Conservation (phyloP, 2,888 invertebrate species). For the Habrosyne pyritoides region DNA sequence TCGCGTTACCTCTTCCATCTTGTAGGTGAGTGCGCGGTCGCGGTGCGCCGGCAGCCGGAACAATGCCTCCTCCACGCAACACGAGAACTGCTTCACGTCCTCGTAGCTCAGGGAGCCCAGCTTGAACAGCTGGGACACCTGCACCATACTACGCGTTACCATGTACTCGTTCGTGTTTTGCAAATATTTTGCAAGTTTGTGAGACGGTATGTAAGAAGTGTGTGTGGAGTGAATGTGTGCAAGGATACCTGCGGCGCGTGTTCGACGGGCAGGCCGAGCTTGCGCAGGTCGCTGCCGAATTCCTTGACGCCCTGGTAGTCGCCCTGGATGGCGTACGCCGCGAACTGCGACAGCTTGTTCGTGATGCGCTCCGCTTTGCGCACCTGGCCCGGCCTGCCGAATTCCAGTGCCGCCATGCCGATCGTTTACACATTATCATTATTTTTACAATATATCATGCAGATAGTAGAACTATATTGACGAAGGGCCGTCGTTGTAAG, state of each 20-base stretch:
- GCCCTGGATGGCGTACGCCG: conserved; percentile 96
- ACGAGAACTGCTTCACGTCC: conserved; percentile 95
- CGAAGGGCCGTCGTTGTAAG: too few species aligned
- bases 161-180: too few species aligned
- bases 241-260: conserved; percentile 94
- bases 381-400: conserved; percentile 93
- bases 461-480: background rate
- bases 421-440: too few species aligned
- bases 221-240: too few species aligned
- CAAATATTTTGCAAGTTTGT: too few species aligned
- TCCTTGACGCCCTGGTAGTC: conserved; percentile 97
- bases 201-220: too few species aligned
- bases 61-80: conserved; percentile 95
- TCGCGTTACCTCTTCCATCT: conserved; percentile 94
- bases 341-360: conserved; percentile 95
- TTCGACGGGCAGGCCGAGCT: conserved; percentile 97
- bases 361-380: conserved; percentile 96
- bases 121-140: conserved; percentile 97
- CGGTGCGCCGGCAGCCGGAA: conserved; percentile 93
- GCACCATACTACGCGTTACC: too few species aligned
- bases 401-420: too few species aligned
- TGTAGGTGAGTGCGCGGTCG: conserved; percentile 95
- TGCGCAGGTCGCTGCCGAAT: conserved; percentile 95
- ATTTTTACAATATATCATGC: background rate
- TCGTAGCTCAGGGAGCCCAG: conserved; percentile 95